These are phyloP conservation scores for Agrypnus murinus DNA, from an alignment of 2,888 invertebrate species.

Conservation along the genomic window DNA sequence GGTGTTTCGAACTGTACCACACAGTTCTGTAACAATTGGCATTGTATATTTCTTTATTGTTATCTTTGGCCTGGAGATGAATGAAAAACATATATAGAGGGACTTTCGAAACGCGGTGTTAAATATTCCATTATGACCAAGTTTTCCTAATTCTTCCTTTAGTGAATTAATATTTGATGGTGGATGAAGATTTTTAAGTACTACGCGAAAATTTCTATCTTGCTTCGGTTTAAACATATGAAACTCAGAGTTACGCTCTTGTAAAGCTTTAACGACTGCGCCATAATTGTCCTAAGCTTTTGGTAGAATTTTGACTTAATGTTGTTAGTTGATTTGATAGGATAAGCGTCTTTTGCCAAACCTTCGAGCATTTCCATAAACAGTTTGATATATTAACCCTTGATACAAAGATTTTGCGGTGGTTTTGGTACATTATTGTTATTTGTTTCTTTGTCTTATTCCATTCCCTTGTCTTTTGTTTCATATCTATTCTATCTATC, in stretches of 20 bases:
- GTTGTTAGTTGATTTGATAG: slow-evolving; percentile 17
- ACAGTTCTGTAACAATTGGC: slow-evolving; percentile 19
- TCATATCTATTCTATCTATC: slow-evolving; percentile 5
- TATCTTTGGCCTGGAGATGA: slow-evolving; percentile 16
- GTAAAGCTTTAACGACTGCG: slow-evolving; percentile 21
- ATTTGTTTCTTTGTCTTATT: slow-evolving; percentile 7
- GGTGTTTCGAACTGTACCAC: too few species aligned
- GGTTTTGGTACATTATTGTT: slow-evolving; percentile 24
- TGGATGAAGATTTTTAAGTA: slow-evolving; percentile 28
- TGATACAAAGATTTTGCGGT: slow-evolving; percentile 15
- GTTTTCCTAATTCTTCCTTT: slow-evolving; percentile 28
- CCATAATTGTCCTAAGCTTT: slow-evolving; percentile 14
- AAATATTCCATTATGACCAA: slow-evolving; percentile 28
- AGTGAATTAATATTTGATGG: slow-evolving; percentile 1
- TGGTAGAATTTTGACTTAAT: slow-evolving; percentile 21
- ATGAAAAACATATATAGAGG: slow-evolving; percentile 29
- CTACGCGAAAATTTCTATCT: slow-evolving; percentile 19
- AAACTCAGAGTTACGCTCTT: slow-evolving; percentile 21
- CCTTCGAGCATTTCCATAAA: slow-evolving; percentile 13
- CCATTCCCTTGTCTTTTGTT: slow-evolving; percentile 14
- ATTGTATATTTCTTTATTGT: slow-evolving; percentile 33
- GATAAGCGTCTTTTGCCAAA: slow-evolving; percentile 16
- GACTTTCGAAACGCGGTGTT: slow-evolving; percentile 19
- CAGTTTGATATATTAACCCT: slow-evolving; percentile 17
- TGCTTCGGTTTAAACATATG: slow-evolving; percentile 27